phyloP scores from a whole-genome alignment of 2,113 vertebrate species.

The Mobula birostris region DNA sequence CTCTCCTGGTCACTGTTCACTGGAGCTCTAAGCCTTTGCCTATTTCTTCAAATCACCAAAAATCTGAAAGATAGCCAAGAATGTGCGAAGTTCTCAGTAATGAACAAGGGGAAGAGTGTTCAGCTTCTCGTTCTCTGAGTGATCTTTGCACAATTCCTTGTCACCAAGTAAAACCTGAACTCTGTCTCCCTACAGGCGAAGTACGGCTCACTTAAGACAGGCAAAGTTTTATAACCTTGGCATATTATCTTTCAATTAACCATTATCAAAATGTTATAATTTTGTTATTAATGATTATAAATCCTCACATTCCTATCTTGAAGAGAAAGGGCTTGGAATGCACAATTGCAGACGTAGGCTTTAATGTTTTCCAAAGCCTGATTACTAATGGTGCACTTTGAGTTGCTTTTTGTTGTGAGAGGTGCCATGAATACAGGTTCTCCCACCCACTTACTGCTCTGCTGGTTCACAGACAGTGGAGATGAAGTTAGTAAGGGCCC shows the following conservation, averaged over 20 bases:
- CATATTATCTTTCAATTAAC: not conserved
- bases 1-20: no score
- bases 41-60: no score
- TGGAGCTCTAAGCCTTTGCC: no score
- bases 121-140: not conserved
- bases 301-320: not conserved
- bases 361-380: no score
- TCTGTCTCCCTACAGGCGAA: not conserved
- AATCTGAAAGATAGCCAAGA: no score
- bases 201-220: not conserved
- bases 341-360: not conserved
- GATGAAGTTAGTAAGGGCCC: not conserved
- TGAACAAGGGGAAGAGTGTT: no score
- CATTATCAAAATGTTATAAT: not conserved
- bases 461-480: not conserved
- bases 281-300: not conserved
- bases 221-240: not conserved
- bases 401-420: not conserved
- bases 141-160: no score
- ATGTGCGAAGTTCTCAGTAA: no score
- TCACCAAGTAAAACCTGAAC: not conserved
- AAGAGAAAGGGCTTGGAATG: not conserved
- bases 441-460: not conserved
- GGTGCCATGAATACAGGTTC: not conserved
- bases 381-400: not conserved